Evolutionary conservation across 2,797 vertebrate species (phyloP).

Genomic region (Myiotriccus ornatus): DNA sequence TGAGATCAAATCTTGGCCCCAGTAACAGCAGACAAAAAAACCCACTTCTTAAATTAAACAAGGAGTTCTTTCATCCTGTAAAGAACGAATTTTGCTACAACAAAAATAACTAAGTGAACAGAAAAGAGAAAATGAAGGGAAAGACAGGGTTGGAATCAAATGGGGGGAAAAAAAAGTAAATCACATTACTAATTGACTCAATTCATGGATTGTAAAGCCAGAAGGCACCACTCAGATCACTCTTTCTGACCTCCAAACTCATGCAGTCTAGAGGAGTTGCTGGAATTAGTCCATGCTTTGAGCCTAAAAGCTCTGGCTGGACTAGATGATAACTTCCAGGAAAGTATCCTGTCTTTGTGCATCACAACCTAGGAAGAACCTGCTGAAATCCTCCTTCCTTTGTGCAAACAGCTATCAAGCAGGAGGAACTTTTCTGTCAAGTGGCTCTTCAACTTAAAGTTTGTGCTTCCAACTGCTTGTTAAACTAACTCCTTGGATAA

Average conservation of each 20-base stretch:
- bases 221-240: neutral
- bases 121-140: neutral
- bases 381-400: neutral
- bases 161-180: neutral
- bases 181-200: slow-evolving; percentile 1
- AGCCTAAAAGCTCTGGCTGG: neutral
- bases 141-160: neutral
- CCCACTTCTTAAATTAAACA: neutral
- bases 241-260: neutral
- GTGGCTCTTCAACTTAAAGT: neutral
- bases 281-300: neutral
- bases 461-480: neutral
- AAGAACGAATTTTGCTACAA: neutral
- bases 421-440: neutral
- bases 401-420: neutral
- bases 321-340: neutral
- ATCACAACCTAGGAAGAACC: neutral
- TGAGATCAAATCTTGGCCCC: neutral
- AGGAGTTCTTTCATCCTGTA: neutral
- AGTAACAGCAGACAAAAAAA: neutral
- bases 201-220: slow-evolving; percentile 18
- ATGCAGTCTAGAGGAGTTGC: neutral
- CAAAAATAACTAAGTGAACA: neutral
- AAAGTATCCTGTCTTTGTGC: neutral
- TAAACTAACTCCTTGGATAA: neutral